phyloP scores from a whole-genome alignment of 2,113 vertebrate genomes.

The Cebus imitator region DNA sequence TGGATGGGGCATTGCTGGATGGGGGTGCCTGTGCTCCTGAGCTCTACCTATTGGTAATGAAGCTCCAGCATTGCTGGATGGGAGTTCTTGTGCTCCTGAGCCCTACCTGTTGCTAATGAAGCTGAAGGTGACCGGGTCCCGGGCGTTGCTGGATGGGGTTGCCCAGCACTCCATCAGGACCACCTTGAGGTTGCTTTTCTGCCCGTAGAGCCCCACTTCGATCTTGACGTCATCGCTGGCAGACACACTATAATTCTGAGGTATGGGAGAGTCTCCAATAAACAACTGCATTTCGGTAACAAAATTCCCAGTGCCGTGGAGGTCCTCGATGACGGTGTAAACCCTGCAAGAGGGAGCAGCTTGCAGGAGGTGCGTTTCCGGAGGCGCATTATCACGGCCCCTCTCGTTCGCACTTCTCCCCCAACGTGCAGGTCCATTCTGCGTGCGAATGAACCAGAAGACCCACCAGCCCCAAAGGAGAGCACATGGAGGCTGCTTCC shows the following conservation, averaged over 20 bases:
- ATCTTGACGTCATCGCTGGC: slow-evolving; percentile 87
- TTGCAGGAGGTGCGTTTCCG: neutral
- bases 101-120: slow-evolving; percentile 91
- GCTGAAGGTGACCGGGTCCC: slow-evolving; percentile 68
- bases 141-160: slow-evolving; percentile 85
- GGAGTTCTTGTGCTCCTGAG: slow-evolving; percentile 81
- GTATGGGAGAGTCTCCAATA: slow-evolving; percentile 85
- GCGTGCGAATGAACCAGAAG: fast-evolving
- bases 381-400: neutral
- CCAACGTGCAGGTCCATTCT: no score
- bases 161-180: slow-evolving; percentile 93
- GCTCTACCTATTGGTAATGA: slow-evolving; percentile 89
- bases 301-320: slow-evolving; percentile 87
- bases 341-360: slow-evolving; percentile 78
- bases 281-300: slow-evolving; percentile 89
- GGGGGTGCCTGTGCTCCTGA: slow-evolving; percentile 83
- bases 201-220: slow-evolving; percentile 87
- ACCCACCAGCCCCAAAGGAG: neutral
- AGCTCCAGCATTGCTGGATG: slow-evolving; percentile 81
- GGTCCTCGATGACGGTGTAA: slow-evolving; percentile 84
- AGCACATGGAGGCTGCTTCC: fast-evolving
- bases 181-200: slow-evolving; percentile 86
- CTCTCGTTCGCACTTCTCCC: neutral
- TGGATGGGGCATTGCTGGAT: slow-evolving; percentile 76
- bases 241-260: slow-evolving; percentile 87